Base-by-base conservation (phyloP, 2,888 invertebrate species). In the Andrena bicolor region DNA sequence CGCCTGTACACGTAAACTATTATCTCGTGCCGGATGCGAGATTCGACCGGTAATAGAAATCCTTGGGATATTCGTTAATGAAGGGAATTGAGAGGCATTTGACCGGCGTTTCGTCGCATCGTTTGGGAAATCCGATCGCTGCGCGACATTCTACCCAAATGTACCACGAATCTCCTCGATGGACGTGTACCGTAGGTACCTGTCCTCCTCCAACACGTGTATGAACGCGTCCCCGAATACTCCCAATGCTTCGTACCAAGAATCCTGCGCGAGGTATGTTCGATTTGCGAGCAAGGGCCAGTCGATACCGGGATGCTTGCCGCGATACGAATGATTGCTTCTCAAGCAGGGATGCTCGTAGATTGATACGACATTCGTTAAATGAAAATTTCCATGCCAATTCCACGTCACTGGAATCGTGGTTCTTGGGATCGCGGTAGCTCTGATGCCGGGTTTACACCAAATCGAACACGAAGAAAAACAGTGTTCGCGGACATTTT, bases 81-180 rank as follows among this genome's bases (percentile, higher is more conserved):
- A 13, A 30, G 20, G 20, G 16, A 26, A 49, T 69, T 26, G 49
- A 41, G 16, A 0, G 20, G 58, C 60, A 53, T 53, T 68, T 79
- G n/a, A 23, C 20, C n/a, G 30, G 51, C 41, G 65, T 76, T 65
- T 68, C 64, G 61, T 72, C 61, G 69, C 76, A 23, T 63, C 70
- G 23, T 64, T 71, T 66, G 78, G 56, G 76, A 56, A 82, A 87
- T 87, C 76, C 80, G 41, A 84, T 78, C 77, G 73, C 51, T 75
- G 64, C 41, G 13, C 49, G 64, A 75, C 71, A 75, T 85, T 68
- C 78, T 35, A 13, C 16, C 28, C 56, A 73, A 65, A 63, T 58
- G 72, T 73, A 49, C 48, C 32, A 35, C 66, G 72, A 56, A 68
- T 80, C 74, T n/a, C 78, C 20, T 26, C 20, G 8, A 71, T 26